Evolutionary conservation across 2,888 invertebrate species (phyloP), one percentile per base, ranked within the genome.

Genomic region (Galerucella nymphaeae): DNA sequence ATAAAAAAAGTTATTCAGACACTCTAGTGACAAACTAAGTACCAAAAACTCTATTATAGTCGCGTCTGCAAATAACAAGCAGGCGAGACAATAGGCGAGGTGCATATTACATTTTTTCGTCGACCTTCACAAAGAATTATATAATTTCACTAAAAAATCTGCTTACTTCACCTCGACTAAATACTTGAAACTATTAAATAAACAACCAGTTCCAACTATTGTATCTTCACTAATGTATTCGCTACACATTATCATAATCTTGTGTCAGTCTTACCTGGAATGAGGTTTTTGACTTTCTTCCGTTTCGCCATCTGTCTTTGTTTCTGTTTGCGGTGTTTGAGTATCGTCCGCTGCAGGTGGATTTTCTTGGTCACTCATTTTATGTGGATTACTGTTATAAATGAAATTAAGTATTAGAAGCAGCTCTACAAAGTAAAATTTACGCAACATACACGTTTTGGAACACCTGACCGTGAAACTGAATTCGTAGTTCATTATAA

Each of bases 281-380:
- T 70, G 70, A 18, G 70, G 57, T 57, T 55, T 55, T 16, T 70
- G 20, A 23, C 63, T 70, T 41, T 70, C 63, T 3, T 63, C 63
- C 9, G 45, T 2, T 13, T 16, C 14, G 30, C 16, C 57, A 16
- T 50, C 30, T 57, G 58, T 30, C 42, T 57, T 2, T 13, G 57
- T 13, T 9, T 38, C 38, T 68, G 53, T 8, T 69, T 13, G 20
- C 14, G 18, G n/a, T 13, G 62, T 42, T 45, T 42, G 11, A 11
- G 62, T 9, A 16, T 66, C 58, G n/a, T 58, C 11, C 8, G 62
- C 62, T 20, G 30, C 62, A 9, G 62, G 69, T n/a, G 50, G 42
- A 23, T 62, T 62, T 42, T 62, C 23, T 53, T 69, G 18, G 20
- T 69, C 69, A 42, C 69, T 69, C 69, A 69, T 69, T 53, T 53